A percentile compares a stretch with the other conserved stretches of the same genome.
Conservation (phyloP, 2,113 vertebrate genomes). For the Syngnathus scovelli region DNA sequence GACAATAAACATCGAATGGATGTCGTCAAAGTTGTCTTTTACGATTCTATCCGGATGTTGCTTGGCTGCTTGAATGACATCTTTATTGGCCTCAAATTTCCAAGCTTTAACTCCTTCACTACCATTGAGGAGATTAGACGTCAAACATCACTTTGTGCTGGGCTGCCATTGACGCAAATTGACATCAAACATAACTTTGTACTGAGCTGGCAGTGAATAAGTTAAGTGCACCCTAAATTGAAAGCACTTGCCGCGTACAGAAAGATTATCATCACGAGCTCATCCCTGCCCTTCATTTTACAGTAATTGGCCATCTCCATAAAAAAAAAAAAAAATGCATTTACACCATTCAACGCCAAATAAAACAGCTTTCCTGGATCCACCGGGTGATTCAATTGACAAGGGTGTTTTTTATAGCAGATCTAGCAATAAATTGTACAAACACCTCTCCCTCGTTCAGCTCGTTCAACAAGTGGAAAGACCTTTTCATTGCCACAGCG, state of each 20-base stretch:
- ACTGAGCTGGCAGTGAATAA: too few species aligned
- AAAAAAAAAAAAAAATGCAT: not conserved
- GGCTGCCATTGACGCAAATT: too few species aligned
- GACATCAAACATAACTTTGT: too few species aligned
- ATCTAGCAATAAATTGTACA: slow-evolving; percentile 43
- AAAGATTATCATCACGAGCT: not conserved
- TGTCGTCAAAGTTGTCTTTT: not conserved
- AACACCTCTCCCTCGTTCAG: slow-evolving; percentile 27
- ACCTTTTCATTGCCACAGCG: slow-evolving; percentile 55
- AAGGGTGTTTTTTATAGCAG: slow-evolving; percentile 29
- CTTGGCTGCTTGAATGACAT: not conserved
- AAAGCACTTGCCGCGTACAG: not conserved
- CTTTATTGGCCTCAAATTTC: not conserved
- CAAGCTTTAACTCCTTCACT: not conserved
- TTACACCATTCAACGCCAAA: slow-evolving; percentile 17
- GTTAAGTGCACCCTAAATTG: not conserved
- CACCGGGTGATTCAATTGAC: slow-evolving; percentile 12
- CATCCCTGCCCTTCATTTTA: not conserved
- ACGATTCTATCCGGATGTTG: not conserved
- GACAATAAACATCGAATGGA: not conserved
- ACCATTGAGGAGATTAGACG: too few species aligned
- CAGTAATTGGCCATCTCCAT: not conserved
- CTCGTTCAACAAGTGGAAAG: slow-evolving; percentile 55
- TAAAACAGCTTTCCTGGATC: slow-evolving; percentile 40
- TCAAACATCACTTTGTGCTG: too few species aligned